phyloP scores from a whole-genome alignment of 2,888 invertebrate genomes.

The Eudemis profundana region DNA sequence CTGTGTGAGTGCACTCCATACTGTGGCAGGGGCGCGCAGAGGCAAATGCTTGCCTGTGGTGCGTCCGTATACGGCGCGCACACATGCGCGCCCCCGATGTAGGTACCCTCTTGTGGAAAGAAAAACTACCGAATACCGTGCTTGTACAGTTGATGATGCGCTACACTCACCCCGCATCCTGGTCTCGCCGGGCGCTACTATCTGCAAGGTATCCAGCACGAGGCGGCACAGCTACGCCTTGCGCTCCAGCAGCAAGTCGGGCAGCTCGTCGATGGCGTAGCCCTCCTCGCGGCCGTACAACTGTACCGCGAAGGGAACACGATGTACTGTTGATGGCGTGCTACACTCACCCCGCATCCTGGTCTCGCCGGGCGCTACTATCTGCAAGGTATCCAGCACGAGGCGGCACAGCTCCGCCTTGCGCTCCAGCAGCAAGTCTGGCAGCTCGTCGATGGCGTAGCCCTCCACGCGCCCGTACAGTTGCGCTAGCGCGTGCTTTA shows the following conservation, averaged over 20 bases:
- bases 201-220: slow-evolving; percentile 88
- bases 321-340: not conserved
- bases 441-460: slow-evolving; percentile 89
- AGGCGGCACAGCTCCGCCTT: slow-evolving; percentile 90
- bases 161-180: slow-evolving; percentile 87
- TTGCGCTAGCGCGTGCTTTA: slow-evolving; percentile 90
- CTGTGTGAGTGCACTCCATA: no score
- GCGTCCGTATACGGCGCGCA: no score
- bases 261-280: slow-evolving; percentile 89
- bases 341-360: slow-evolving; percentile 87
- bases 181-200: slow-evolving; percentile 91
- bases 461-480: slow-evolving; percentile 91
- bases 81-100: no score
- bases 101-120: no score
- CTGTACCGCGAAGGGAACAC: no score
- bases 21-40: no score
- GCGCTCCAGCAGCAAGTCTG: slow-evolving; percentile 89
- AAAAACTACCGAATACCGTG: no score
- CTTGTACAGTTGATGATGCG: not conserved
- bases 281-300: slow-evolving; percentile 84
- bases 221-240: slow-evolving; percentile 90
- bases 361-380: slow-evolving; percentile 91
- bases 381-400: slow-evolving; percentile 88
- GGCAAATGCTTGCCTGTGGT: no score
- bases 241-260: slow-evolving; percentile 89